A percentile compares a stretch with the other conserved stretches of the same genome.
phyloP scores from a whole-genome alignment of 2,113 vertebrate genomes.

The Nycticryphes semicollaris region DNA sequence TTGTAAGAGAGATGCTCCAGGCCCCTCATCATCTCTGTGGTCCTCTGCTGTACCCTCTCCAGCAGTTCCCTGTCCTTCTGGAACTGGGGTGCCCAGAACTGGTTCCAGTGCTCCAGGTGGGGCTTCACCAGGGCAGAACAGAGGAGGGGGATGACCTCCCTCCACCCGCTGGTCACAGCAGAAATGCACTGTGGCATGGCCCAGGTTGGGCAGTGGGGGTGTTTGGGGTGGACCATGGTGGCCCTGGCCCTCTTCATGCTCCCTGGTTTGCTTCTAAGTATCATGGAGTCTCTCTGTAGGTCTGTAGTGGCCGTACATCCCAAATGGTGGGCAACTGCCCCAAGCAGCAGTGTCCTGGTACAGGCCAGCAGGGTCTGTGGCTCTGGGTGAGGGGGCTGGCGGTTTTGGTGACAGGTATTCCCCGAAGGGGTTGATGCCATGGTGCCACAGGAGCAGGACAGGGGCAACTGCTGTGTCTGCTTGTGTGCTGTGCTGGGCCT shows the following conservation, averaged over 20 bases:
- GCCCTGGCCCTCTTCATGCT: fast-evolving
- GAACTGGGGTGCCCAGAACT: too few species aligned
- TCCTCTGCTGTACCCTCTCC: too few species aligned
- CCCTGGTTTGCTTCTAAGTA: fast-evolving
- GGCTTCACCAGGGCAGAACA: too few species aligned
- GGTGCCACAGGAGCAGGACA: background rate
- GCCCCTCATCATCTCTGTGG: too few species aligned
- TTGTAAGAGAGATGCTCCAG: too few species aligned
- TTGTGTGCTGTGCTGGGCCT: background rate
- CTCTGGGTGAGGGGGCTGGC: fast-evolving
- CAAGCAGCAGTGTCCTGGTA: fast-evolving
- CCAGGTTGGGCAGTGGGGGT: background rate
- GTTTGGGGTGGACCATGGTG: background rate
- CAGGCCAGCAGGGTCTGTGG: background rate
- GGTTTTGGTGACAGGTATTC: background rate
- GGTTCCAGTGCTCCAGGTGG: too few species aligned
- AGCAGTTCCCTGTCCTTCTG: too few species aligned
- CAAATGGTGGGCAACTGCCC: background rate
- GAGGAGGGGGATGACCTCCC: too few species aligned
- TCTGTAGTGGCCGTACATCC: background rate
- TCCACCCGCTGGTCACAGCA: too few species aligned
- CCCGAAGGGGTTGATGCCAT: background rate
- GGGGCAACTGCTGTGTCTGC: background rate
- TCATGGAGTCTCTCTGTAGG: fast-evolving
- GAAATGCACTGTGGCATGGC: background rate